Conservation (phyloP, 2,888 invertebrate species). For the Bruchidius siliquastri region DNA sequence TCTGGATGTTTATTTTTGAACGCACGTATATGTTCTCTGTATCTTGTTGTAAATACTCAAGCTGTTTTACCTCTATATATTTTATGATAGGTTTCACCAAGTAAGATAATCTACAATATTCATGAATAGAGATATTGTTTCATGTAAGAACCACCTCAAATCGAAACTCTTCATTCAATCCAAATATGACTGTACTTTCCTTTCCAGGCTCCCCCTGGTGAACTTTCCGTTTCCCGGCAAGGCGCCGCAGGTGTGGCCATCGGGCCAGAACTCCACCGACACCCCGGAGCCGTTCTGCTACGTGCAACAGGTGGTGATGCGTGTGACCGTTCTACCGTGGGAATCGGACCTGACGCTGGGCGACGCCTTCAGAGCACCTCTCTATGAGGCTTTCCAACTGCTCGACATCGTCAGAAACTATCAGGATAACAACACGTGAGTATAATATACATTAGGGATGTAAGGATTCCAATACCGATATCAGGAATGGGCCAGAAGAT, state of each 20-base stretch:
- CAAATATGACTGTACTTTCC: no score
- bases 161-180: no score
- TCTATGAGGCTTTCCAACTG: slow-evolving; percentile 84
- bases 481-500: no score
- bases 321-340: slow-evolving; percentile 82
- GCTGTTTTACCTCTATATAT: no score
- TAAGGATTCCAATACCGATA: no score
- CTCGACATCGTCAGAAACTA: slow-evolving; percentile 83
- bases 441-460: background rate
- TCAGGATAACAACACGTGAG: slow-evolving; percentile 66
- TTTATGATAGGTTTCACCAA: no score
- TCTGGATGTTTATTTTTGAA: no score
- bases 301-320: slow-evolving; percentile 70
- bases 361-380: slow-evolving; percentile 88
- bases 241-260: slow-evolving; percentile 65
- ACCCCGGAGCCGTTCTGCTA: slow-evolving; percentile 57
- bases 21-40: no score
- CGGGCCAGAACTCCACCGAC: slow-evolving; percentile 43
- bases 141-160: no score
- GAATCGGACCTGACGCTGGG: slow-evolving; percentile 71
- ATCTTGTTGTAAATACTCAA: no score
- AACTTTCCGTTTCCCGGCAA: slow-evolving; percentile 88
- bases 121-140: no score
- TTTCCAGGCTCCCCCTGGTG: slow-evolving; percentile 73
- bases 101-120: no score